phyloP scores from a whole-genome alignment of 2,797 vertebrate genomes.

The Chelonia mydas region DNA sequence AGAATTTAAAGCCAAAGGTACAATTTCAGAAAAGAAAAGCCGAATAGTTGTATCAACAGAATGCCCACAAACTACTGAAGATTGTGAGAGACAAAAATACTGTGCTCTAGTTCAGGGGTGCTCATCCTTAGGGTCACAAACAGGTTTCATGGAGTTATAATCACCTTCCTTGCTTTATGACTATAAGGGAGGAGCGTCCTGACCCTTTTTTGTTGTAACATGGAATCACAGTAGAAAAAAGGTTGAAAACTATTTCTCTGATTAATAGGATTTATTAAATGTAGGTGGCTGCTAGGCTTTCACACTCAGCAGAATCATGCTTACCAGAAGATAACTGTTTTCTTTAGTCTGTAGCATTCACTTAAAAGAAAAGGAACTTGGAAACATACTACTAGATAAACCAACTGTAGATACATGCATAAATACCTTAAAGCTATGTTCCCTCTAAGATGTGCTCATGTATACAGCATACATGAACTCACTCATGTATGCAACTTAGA shows the following conservation, averaged over 20 bases:
- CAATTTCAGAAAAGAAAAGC: background rate
- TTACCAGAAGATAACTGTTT: background rate
- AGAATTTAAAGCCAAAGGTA: background rate
- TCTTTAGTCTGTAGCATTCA: background rate
- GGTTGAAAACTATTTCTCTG: background rate
- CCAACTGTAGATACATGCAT: rapidly evolving
- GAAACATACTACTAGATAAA: background rate
- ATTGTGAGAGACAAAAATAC: background rate
- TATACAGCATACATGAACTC: background rate
- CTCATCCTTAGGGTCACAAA: background rate
- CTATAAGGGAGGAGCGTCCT: background rate
- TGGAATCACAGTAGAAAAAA: rapidly evolving
- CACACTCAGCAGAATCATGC: background rate
- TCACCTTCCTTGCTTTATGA: background rate
- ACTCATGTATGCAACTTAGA: background rate
- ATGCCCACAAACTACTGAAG: background rate
- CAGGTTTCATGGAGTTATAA: background rate
- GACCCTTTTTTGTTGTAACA: background rate
- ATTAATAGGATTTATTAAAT: background rate
- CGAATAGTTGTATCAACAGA: background rate
- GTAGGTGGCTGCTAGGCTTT: background rate
- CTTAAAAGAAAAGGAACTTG: background rate
- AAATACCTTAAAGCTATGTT: background rate
- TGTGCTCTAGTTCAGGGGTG: background rate
- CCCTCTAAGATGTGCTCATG: background rate